Percentiles rank a stretch among this genome's conserved stretches.
These are phyloP conservation scores for Scaptomyza cyrtandrae DNA, from an alignment of 2,888 invertebrate species.

Conservation along the genomic window DNA sequence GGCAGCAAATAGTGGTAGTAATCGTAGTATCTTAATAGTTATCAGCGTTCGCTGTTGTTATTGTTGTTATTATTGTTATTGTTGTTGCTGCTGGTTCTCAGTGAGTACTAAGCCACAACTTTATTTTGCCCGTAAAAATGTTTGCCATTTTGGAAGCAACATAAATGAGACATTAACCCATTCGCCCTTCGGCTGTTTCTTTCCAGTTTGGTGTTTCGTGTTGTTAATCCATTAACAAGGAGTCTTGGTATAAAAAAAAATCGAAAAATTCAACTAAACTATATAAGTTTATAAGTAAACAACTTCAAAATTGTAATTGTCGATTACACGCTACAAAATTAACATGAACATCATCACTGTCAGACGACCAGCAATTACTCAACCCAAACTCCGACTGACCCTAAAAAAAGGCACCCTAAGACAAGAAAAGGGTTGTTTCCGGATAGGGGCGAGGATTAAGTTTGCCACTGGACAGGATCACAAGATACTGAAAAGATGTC, in stretches of 20 bases:
- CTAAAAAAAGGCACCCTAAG: constrained; percentile 21
- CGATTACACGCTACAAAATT: constrained; percentile 62
- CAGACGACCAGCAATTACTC: constrained; percentile 47
- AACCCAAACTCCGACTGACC: constrained; percentile 36
- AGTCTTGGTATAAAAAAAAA: background rate
- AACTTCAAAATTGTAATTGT: constrained; percentile 40
- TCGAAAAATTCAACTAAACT: constrained; percentile 58
- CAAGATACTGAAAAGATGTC: constrained; percentile 15
- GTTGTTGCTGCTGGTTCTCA: constrained; percentile 26
- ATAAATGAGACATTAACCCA: constrained; percentile 71
- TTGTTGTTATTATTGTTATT: constrained; percentile 27
- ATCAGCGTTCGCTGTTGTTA: constrained; percentile 66
- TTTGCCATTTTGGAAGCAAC: constrained; percentile 64
- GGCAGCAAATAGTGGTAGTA: constrained; percentile 35
- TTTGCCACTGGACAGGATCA: constrained; percentile 1
- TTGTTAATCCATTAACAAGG: constrained; percentile 66
- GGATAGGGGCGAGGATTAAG: constrained; percentile 25
- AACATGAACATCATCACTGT: constrained; percentile 48
- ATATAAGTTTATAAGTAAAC: constrained; percentile 61
- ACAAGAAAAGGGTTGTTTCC: constrained; percentile 29
- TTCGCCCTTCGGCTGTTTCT: constrained; percentile 9
- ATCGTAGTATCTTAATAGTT: constrained; percentile 74
- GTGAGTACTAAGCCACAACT: constrained; percentile 50
- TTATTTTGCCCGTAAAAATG: constrained; percentile 70
- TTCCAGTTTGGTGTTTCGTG: constrained; percentile 32